Conservation (phyloP, 2,797 vertebrate genomes). For the Pelochelys cantorii region DNA sequence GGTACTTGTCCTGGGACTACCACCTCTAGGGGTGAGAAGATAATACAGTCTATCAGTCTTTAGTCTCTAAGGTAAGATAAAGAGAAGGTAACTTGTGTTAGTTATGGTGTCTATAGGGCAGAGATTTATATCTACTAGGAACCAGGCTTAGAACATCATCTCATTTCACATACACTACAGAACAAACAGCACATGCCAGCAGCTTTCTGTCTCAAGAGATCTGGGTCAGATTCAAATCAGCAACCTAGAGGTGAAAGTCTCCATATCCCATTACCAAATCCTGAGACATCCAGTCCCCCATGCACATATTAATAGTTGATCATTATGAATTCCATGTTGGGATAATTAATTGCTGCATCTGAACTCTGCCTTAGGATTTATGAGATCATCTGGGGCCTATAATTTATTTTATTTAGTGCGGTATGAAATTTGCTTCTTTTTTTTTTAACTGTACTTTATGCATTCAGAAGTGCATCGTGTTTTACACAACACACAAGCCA, state of each 20-base stretch:
- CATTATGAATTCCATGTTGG: conserved; percentile 72
- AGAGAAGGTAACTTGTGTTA: conserved; percentile 1
- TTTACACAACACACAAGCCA: conserved; percentile 68
- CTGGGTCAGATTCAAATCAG: conserved; percentile 76
- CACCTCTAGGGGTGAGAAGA: not conserved
- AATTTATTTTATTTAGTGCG: conserved; percentile 75
- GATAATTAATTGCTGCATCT: conserved; percentile 69
- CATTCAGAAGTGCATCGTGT: conserved; percentile 54
- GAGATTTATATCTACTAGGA: conserved; percentile 29
- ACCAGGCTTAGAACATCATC: conserved; percentile 40
- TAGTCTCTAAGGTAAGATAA: not conserved
- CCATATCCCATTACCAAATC: conserved; percentile 72
- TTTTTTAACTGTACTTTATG: conserved; percentile 19
- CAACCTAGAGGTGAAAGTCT: conserved; percentile 77
- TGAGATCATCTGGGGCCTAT: conserved; percentile 68
- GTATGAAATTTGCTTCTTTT: conserved; percentile 54
- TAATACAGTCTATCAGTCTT: not conserved
- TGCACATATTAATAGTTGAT: conserved; percentile 75
- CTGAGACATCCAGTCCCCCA: conserved; percentile 73
- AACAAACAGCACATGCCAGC: conserved; percentile 63
- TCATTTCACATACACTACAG: conserved; percentile 50
- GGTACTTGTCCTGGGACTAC: not conserved
- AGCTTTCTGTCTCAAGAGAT: conserved; percentile 71
- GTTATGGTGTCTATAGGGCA: rapidly evolving
- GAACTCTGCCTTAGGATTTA: conserved; percentile 70